These are phyloP conservation scores for Eupithecia vulgata DNA, from an alignment of 2,888 invertebrate genomes.

Conservation along the genomic window DNA sequence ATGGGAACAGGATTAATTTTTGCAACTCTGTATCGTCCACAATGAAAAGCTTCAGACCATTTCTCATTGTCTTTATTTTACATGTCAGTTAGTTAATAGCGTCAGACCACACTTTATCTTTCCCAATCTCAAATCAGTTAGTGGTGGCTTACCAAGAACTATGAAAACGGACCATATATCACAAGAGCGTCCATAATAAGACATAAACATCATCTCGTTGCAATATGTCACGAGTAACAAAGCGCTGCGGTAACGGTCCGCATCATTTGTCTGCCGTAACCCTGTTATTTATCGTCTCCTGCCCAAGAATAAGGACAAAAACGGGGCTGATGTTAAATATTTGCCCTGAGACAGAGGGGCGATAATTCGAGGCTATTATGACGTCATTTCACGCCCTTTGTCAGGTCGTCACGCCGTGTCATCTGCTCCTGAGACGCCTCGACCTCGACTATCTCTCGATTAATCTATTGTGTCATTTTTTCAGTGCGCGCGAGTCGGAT, in stretches of 20 bases:
- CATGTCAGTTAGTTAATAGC: conserved; percentile 20
- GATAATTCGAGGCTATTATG: conserved; percentile 84
- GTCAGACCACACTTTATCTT: conserved; percentile 28
- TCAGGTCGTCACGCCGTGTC: conserved; percentile 82
- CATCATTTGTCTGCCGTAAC: conserved; percentile 78
- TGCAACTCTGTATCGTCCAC: background rate
- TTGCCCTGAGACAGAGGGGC: conserved; percentile 83
- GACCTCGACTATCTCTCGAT: conserved; percentile 81
- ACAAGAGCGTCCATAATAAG: conserved; percentile 74
- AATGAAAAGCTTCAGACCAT: background rate
- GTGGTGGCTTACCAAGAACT: conserved; percentile 59
- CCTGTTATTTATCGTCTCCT: conserved; percentile 80
- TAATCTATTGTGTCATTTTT: conserved; percentile 83
- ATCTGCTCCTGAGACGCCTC: conserved; percentile 84
- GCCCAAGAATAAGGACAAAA: conserved; percentile 79
- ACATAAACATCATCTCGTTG: conserved; percentile 79
- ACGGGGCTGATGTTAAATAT: conserved; percentile 82
- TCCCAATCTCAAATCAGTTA: conserved; percentile 40
- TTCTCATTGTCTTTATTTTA: background rate
- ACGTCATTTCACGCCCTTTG: conserved; percentile 84
- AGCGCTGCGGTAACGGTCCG: conserved; percentile 79
- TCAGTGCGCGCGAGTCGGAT: conserved; percentile 77
- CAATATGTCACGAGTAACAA: conserved; percentile 80
- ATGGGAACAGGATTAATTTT: background rate
- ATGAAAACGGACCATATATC: conserved; percentile 61